Evolutionary conservation across 1,140 invertebrate genomes (phyloP), one percentile per base, ranked within the genome.

Genomic region (Laupala kohalensis): DNA sequence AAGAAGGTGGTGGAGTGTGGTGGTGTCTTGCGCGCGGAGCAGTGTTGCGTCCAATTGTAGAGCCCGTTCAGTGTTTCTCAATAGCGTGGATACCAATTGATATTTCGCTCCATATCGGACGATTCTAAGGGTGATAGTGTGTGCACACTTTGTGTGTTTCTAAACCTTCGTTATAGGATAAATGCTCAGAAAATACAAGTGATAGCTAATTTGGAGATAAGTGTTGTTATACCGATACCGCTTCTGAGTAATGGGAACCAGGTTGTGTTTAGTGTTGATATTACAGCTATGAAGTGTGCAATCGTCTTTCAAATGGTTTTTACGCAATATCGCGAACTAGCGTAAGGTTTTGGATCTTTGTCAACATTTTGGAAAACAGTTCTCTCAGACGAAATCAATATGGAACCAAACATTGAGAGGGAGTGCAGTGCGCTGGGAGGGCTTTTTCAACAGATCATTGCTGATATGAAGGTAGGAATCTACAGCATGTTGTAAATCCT

Each of bases 391-490:
- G 37, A 69, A 37, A 70, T 70, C 72, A 67, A 69, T 73, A 90
- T 90, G 89, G 89, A 90, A 82, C 83, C 83, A 75, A 85, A 82
- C 78, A 83, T 90, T 72, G 91, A 93, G 81, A 88, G 89, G 78
- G 92, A 93, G 78, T 90, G 87, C 79, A 89, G 87, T 82, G 90
- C 89, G 71, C 82, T 94, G 72, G 92, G 91, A 76, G 89, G 89
- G 73, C 84, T 94, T 69, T 94, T 94, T 80, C 90, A 93, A 76
- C 89, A 91, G 79, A 92, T 94, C 73, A 88, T 94, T 74, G 88
- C 86, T 77, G 92, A 94, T 80, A 88, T 94, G 87, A 93, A 93
- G 88, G 92, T 93, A 84, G n/a, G n/a, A n/a, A n/a, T n/a, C n/a
- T n/a, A n/a, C n/a, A n/a, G n/a, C n/a, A n/a, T n/a, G n/a, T n/a